Percentiles rank a stretch among this genome's conserved stretches.
phyloP scores from a whole-genome alignment of 1,140 invertebrate species.

The Dreissena polymorpha region DNA sequence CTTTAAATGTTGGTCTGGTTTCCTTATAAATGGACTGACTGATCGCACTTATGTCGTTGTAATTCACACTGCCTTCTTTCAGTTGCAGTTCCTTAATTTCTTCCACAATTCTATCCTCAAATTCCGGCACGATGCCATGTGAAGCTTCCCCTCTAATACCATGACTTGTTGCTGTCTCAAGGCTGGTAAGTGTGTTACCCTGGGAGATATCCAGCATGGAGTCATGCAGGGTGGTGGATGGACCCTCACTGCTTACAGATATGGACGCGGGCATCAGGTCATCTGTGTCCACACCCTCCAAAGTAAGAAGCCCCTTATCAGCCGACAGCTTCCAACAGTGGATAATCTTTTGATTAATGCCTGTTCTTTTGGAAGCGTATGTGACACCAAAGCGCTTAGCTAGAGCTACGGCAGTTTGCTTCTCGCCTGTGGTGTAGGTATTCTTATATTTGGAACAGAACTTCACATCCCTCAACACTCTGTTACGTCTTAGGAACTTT shows the following conservation, averaged over 20 bases:
- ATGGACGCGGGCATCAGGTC: not conserved
- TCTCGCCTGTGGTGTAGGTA: constrained; percentile 39
- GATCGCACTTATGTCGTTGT: constrained; percentile 48
- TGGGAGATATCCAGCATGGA: not conserved
- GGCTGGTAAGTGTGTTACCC: not conserved
- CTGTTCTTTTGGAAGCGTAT: constrained; percentile 43
- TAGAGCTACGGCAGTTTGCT: constrained; percentile 30
- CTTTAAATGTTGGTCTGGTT: constrained; percentile 48
- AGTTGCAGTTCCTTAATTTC: constrained; percentile 26
- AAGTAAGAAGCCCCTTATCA: constrained; percentile 40
- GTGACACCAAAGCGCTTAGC: constrained; percentile 42
- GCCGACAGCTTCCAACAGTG: constrained; percentile 43
- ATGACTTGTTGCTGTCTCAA: not conserved
- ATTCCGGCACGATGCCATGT: constrained; percentile 49
- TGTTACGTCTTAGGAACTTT: constrained; percentile 46
- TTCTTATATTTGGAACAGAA: constrained; percentile 56
- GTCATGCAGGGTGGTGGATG: not conserved
- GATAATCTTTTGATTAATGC: constrained; percentile 49
- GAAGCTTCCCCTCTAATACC: constrained; percentile 7
- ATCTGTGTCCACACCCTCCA: not conserved
- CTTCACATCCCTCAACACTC: constrained; percentile 48
- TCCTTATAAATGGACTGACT: constrained; percentile 49
- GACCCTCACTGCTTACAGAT: not conserved
- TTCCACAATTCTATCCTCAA: constrained; percentile 36
- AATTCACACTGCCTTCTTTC: constrained; percentile 50